Evolutionary conservation across 2,888 invertebrate species (phyloP).

Genomic region (Perithous albicinctus): DNA sequence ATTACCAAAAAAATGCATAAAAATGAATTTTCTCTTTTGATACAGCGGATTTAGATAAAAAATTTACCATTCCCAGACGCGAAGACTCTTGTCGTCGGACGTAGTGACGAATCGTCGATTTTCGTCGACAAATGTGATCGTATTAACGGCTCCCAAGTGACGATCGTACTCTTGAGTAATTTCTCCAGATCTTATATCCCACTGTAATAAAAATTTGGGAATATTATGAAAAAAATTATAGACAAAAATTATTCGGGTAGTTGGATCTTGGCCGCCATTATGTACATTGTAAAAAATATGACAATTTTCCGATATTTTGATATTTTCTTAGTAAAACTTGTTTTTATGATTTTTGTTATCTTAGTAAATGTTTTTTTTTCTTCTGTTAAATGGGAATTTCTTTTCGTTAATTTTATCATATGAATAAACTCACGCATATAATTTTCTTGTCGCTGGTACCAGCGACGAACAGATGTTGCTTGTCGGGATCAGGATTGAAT

Average conservation of each 20-base stretch:
- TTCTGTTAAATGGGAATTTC: background rate
- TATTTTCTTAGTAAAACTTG: too few species aligned
- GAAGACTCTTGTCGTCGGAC: constrained; percentile 98
- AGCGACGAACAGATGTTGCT: constrained; percentile 98
- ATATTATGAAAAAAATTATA: constrained; percentile 16
- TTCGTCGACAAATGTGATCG: constrained; percentile 99
- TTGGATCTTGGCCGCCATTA: background rate
- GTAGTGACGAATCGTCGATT: constrained; percentile 99
- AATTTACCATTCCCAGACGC: constrained; percentile 98
- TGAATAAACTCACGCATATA: constrained; percentile 92
- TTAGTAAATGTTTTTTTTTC: too few species aligned
- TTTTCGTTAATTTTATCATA: background rate
- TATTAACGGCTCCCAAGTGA: constrained; percentile 99
- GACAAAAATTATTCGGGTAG: background rate
- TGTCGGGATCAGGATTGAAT: constrained; percentile 98
- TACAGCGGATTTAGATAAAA: background rate
- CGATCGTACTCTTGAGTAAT: constrained; percentile 99
- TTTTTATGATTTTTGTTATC: too few species aligned
- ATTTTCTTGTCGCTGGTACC: constrained; percentile 99
- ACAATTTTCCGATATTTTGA: background rate
- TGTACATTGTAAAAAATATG: background rate
- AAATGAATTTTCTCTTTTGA: too few species aligned
- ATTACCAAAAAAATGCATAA: too few species aligned
- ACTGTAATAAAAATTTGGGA: constrained; percentile 86
- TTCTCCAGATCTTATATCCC: constrained; percentile 98